phyloP scores from a whole-genome alignment of 2,888 invertebrate species.

The Pandemis cinnamomeana region DNA sequence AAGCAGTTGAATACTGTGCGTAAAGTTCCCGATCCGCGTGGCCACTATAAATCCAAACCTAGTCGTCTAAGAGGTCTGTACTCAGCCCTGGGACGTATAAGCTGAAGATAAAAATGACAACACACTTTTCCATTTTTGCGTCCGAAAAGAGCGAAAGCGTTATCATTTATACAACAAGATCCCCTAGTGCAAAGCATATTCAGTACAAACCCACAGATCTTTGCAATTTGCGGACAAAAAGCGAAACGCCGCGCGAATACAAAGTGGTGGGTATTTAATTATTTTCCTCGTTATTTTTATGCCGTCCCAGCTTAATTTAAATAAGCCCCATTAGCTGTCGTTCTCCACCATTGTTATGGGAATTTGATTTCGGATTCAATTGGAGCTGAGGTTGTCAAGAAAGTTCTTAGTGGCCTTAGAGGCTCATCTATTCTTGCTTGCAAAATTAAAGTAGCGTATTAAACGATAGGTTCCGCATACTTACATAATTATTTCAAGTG shows the following conservation, averaged over 20 bases:
- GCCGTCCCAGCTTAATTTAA: constrained; percentile 36
- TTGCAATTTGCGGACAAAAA: constrained; percentile 69
- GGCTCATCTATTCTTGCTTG: neutral
- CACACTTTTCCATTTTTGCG: neutral
- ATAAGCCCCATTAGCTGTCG: constrained; percentile 40
- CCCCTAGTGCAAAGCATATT: constrained; percentile 49
- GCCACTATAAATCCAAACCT: no score
- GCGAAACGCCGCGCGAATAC: constrained; percentile 62
- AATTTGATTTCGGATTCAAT: constrained; percentile 35
- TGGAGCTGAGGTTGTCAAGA: constrained; percentile 1
- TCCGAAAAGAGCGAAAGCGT: neutral
- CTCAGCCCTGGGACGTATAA: no score
- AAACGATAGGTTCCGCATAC: no score
- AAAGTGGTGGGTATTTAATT: constrained; percentile 67
- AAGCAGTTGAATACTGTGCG: no score
- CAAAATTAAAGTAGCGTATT: neutral
- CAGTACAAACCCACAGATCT: constrained; percentile 59
- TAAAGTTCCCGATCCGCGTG: no score
- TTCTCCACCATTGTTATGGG: constrained; percentile 31
- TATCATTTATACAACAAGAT: constrained; percentile 43
- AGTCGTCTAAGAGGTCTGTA: no score
- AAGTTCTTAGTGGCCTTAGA: constrained; percentile 27
- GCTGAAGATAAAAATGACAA: no score
- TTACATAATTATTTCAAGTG: no score
- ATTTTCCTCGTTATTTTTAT: constrained; percentile 56